These are phyloP conservation scores for Muscicapa striata DNA, from an alignment of 2,797 vertebrate species.

Conservation along the genomic window DNA sequence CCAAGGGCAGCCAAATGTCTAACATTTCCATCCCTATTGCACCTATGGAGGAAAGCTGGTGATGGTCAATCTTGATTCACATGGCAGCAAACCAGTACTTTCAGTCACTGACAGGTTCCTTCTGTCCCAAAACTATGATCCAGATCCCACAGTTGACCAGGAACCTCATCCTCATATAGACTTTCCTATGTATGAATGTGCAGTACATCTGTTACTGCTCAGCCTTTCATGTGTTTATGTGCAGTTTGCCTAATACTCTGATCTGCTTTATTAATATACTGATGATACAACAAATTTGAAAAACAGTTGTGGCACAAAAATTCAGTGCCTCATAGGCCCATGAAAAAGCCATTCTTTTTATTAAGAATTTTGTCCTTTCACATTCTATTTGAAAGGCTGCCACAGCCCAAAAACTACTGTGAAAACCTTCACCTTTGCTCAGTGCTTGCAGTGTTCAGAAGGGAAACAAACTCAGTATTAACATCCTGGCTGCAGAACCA, in stretches of 20 bases:
- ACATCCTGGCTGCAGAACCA: neutral
- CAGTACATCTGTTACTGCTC: neutral
- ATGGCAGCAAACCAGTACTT: neutral
- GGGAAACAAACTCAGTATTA: neutral
- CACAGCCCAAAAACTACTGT: neutral
- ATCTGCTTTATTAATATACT: neutral
- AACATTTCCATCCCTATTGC: neutral
- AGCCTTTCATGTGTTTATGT: neutral
- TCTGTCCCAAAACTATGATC: neutral
- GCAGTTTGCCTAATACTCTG: neutral
- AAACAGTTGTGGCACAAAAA: neutral
- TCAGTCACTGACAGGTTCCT: neutral
- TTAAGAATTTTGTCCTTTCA: neutral
- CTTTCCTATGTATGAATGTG: rapidly evolving
- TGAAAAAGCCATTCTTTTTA: neutral
- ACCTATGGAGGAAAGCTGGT: neutral
- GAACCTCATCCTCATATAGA: neutral
- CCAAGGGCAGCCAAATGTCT: neutral
- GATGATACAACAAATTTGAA: neutral
- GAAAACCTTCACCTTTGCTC: neutral
- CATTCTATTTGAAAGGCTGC: neutral
- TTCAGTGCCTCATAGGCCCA: neutral
- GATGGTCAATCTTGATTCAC: neutral
- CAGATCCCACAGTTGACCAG: neutral
- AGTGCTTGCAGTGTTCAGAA: neutral